Percentiles rank a stretch among this genome's conserved stretches.
Evolutionary conservation across 2,113 vertebrate species (phyloP).

Genomic region (Hyla sarda): DNA sequence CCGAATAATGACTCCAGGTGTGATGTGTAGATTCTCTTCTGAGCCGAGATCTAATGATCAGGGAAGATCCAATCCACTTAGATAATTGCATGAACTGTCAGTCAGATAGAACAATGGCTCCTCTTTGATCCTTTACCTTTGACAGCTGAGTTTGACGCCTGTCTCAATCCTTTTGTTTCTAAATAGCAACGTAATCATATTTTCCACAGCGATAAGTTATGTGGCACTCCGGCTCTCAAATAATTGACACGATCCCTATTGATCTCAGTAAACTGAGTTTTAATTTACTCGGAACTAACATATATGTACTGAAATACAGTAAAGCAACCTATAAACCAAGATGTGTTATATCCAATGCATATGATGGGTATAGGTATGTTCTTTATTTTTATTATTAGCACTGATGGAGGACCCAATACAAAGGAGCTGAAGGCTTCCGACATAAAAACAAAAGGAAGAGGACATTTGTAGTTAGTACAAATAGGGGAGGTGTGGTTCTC

Average conservation of each 20-base stretch:
- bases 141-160: constrained; percentile 1
- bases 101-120: constrained; percentile 18
- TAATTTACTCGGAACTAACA: not conserved
- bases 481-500: too few species aligned
- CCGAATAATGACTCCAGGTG: constrained; percentile 7
- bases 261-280: not conserved
- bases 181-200: constrained; percentile 26
- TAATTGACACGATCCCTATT: not conserved
- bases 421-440: too few species aligned
- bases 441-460: too few species aligned
- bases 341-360: not conserved
- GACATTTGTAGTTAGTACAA: too few species aligned
- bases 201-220: not conserved
- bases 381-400: too few species aligned
- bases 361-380: not conserved
- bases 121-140: constrained; percentile 35
- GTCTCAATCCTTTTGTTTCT: constrained; percentile 24
- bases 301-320: not conserved
- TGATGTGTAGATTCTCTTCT: constrained; percentile 14
- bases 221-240: not conserved
- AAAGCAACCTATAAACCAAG: not conserved
- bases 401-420: too few species aligned
- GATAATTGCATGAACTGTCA: constrained; percentile 39
- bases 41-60: constrained; percentile 35
- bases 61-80: constrained; percentile 29